Percentiles rank a stretch among this genome's conserved stretches.
Evolutionary conservation across 2,888 invertebrate genomes (phyloP).

Genomic region (Hyppa rectilinea): DNA sequence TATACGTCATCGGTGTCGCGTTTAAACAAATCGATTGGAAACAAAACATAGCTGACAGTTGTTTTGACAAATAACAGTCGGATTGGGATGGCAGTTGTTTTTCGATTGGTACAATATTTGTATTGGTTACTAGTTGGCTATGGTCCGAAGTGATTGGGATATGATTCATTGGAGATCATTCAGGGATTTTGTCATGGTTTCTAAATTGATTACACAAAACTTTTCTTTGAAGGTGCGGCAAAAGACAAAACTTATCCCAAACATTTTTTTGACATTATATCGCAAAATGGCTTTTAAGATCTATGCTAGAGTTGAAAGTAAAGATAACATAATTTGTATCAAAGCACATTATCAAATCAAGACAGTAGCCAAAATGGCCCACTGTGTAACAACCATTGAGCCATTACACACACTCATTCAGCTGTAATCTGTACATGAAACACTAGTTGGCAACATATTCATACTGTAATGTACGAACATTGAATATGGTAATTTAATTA

Average conservation of each 20-base stretch:
- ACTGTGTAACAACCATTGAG: background rate
- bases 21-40: slow-evolving; percentile 74
- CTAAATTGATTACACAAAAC: background rate
- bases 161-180: slow-evolving; percentile 26
- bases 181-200: background rate
- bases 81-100: slow-evolving; percentile 55
- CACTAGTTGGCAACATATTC: slow-evolving; percentile 12
- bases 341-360: background rate
- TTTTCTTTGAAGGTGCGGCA: too few relatives aligned
- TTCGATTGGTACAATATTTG: slow-evolving; percentile 59
- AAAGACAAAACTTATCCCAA: background rate
- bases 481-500: slow-evolving; percentile 59
- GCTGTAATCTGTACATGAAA: slow-evolving; percentile 24
- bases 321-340: background rate
- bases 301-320: background rate
- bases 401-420: slow-evolving; percentile 5
- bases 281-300: background rate
- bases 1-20: slow-evolving; percentile 78
- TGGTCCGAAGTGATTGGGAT: slow-evolving; percentile 14
- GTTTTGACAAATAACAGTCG: slow-evolving; percentile 69
- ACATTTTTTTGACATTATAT: background rate
- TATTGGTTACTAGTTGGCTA: slow-evolving; percentile 36
- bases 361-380: background rate
- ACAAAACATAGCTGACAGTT: slow-evolving; percentile 73
- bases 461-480: slow-evolving; percentile 15